Conservation (phyloP, 2,888 invertebrate species). For the Lepidochrysops patricia region DNA sequence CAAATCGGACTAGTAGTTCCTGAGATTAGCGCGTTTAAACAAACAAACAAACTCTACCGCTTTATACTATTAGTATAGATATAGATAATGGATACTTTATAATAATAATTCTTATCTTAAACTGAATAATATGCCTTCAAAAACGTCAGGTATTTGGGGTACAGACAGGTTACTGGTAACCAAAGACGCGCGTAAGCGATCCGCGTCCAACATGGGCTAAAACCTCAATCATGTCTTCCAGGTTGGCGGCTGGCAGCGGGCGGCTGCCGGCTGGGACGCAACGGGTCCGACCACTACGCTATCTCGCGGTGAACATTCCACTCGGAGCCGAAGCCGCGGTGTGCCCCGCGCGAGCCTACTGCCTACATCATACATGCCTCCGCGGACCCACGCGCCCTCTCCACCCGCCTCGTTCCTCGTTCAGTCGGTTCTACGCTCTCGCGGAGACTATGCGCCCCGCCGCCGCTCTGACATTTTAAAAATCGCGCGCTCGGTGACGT, state of each 20-base stretch:
- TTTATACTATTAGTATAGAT: too few species aligned
- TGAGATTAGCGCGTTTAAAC: too few species aligned
- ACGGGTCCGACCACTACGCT: conserved; percentile 38
- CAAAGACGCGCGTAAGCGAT: neutral
- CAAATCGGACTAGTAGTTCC: too few species aligned
- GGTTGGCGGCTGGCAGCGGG: too few species aligned
- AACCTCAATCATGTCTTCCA: conserved; percentile 4
- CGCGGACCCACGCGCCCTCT: conserved; percentile 84
- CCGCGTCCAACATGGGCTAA: neutral
- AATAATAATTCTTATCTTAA: too few species aligned
- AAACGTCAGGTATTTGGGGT: neutral
- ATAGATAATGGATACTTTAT: too few species aligned
- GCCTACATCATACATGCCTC: too few species aligned
- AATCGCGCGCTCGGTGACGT: conserved; percentile 61
- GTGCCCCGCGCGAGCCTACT: conserved; percentile 71
- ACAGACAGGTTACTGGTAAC: neutral
- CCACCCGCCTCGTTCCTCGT: conserved; percentile 32
- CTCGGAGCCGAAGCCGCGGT: conserved; percentile 59
- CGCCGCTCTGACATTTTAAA: conserved; percentile 36
- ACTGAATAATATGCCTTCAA: neutral
- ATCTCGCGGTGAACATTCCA: conserved; percentile 43
- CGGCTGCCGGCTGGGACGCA: neutral
- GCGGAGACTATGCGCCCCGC: conserved; percentile 43
- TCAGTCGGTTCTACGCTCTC: conserved; percentile 62
- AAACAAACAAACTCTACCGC: too few species aligned